Base-by-base conservation (phyloP, 2,888 invertebrate genomes). In the Trissoscelio sp. region DNA sequence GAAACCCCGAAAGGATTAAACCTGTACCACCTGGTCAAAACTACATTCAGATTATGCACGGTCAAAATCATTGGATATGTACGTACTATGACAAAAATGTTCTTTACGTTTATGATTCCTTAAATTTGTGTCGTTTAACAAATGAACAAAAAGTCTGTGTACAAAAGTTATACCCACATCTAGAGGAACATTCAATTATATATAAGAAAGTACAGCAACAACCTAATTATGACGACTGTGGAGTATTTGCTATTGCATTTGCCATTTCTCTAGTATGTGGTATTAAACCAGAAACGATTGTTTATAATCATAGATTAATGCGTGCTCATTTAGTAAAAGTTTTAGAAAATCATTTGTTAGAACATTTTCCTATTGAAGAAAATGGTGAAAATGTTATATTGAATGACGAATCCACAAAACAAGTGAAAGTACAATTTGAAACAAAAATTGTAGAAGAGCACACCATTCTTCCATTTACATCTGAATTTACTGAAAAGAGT, bases 161-260 rank as follows among this genome's bases (percentile, higher is more conserved):
- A 31, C 7, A 22, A 9, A 55, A 31, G 44, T 20, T 69, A 44
- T 69, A 31, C 55, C 69, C 69, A 51, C 0, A 42, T 18, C 14
- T 67, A 16, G n/a, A 67, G 1, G 34, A 55, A 34, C 18, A 44
- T 11, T 55, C 11, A 11, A 69, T 69, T 31, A 34, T 9, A 24
- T 67, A 39, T 42, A 11, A 3, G 11, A 39, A 53, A 67, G 66
- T 67, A 12, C 66, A 67, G 18, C 53, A 67, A 16, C 53, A 67
- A 53, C 31, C 39, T 16, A 67, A 67, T 11, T 39, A 6, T 11
- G 12, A 11, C 14, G 67, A 69, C 20, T 69, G 67, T 55, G 55
- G 55, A 24, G 55, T 69, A 44, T 69, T 69, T 44, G 67, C 67
- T 3, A 69, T 55, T 18, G 67, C 67, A 6, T 69, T 69, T 28